A percentile compares a stretch with the other conserved stretches of the same genome.
Evolutionary conservation across 1,140 invertebrate species (phyloP).

Genomic region (Pissodes strobi): DNA sequence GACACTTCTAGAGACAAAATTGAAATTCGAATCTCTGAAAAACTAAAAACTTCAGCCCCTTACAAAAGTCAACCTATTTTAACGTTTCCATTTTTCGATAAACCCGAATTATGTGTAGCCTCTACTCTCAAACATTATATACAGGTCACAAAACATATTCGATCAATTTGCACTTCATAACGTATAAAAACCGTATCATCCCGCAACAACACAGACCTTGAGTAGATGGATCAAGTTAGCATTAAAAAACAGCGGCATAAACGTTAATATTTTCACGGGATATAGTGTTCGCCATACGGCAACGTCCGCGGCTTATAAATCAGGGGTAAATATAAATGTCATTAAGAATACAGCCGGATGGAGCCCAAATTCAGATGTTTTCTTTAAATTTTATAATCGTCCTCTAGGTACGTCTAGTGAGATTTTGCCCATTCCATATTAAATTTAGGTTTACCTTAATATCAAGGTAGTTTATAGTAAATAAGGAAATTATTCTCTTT

Average conservation of each 20-base stretch:
- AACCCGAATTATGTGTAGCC: slow-evolving; percentile 5
- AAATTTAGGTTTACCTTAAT: background rate
- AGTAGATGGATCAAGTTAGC: background rate
- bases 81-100: slow-evolving; percentile 1
- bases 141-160: background rate
- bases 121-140: slow-evolving; percentile 8
- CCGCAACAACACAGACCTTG: too few relatives aligned
- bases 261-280: too few relatives aligned
- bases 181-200: background rate
- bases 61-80: slow-evolving; percentile 5
- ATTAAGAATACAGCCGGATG: too few relatives aligned
- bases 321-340: too few relatives aligned
- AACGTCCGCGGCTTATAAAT: too few relatives aligned
- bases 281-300: too few relatives aligned
- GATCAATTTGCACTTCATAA: background rate
- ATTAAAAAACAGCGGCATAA: background rate
- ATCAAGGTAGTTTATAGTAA: too few relatives aligned
- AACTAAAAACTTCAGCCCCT: slow-evolving; percentile 3
- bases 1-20: background rate
- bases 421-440: background rate
- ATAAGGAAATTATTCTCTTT: too few relatives aligned
- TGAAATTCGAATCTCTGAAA: slow-evolving; percentile 4
- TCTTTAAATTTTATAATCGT: slow-evolving; percentile 19
- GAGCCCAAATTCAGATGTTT: slow-evolving; percentile 22
- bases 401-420: slow-evolving; percentile 12